Percentiles rank a stretch among this genome's conserved stretches.
Conservation (phyloP, 2,888 invertebrate species). For the Oeneis ivallda region DNA sequence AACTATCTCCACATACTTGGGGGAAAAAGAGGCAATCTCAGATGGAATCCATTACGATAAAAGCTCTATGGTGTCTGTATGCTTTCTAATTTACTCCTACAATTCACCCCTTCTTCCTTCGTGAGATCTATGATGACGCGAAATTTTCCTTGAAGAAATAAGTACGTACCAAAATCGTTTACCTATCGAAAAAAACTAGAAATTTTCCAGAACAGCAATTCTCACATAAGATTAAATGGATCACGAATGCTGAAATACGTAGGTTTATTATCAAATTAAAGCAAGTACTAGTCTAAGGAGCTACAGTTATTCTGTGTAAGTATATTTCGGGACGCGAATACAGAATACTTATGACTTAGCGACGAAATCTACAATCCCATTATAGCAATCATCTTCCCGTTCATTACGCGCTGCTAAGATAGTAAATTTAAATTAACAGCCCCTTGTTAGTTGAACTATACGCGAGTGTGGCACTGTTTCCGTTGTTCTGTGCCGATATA, state of each 20-base stretch:
- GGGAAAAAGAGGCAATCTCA: too few relatives aligned
- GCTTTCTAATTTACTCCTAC: too few relatives aligned
- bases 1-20: too few relatives aligned
- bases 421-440: slow-evolving; percentile 81
- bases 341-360: slow-evolving; percentile 42
- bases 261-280: slow-evolving; percentile 5
- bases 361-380: slow-evolving; percentile 69
- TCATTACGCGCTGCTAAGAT: slow-evolving; percentile 77
- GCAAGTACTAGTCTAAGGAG: not conserved
- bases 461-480: slow-evolving; percentile 44
- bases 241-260: not conserved
- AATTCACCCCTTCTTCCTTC: too few relatives aligned
- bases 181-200: too few relatives aligned
- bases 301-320: not conserved
- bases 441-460: slow-evolving; percentile 78
- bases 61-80: too few relatives aligned
- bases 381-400: slow-evolving; percentile 79
- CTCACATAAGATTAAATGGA: not conserved
- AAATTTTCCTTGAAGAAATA: too few relatives aligned
- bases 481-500: slow-evolving; percentile 20
- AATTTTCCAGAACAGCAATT: too few relatives aligned
- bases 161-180: too few relatives aligned
- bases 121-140: too few relatives aligned
- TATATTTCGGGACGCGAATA: slow-evolving; percentile 25
- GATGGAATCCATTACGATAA: too few relatives aligned